phyloP scores from a whole-genome alignment of 2,797 vertebrate genomes.

The Poecilia picta region DNA sequence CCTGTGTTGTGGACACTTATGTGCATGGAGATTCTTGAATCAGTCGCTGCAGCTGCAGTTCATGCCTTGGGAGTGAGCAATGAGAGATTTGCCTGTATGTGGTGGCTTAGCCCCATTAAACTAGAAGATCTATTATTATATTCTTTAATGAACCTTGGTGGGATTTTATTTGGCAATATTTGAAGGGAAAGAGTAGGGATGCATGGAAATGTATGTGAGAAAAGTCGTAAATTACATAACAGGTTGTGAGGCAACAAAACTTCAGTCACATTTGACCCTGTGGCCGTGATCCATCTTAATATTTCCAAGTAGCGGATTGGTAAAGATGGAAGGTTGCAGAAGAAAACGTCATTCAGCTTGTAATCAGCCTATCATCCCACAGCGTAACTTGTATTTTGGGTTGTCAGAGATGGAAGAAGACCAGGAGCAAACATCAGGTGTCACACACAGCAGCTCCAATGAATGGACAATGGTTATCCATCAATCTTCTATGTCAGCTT shows the following conservation, averaged over 20 bases:
- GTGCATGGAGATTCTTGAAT: background rate
- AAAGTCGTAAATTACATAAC: conserved; percentile 34
- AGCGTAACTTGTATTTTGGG: conserved; percentile 58
- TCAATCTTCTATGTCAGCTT: conserved; percentile 79
- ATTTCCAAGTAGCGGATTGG: conserved; percentile 54
- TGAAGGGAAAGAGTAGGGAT: conserved; percentile 3
- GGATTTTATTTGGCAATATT: conserved; percentile 17
- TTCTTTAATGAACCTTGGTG: conserved; percentile 11
- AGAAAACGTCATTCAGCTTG: conserved; percentile 73
- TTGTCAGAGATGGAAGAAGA: conserved; percentile 62
- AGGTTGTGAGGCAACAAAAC: conserved; percentile 2
- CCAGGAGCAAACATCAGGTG: conserved; percentile 74
- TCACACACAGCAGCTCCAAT: conserved; percentile 68
- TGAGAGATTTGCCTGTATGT: background rate
- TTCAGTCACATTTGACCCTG: conserved; percentile 43
- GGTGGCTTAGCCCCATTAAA: conserved; percentile 46
- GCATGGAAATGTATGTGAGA: conserved; percentile 2
- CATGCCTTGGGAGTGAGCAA: background rate
- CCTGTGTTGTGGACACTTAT: background rate
- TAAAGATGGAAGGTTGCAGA: conserved; percentile 60
- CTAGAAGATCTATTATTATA: conserved; percentile 32
- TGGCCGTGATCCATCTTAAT: conserved; percentile 60
- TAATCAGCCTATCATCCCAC: conserved; percentile 71
- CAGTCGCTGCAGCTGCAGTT: background rate
- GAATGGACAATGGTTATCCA: conserved; percentile 81